phyloP scores from a whole-genome alignment of 2,888 invertebrate species.

The Diarsia mendica region DNA sequence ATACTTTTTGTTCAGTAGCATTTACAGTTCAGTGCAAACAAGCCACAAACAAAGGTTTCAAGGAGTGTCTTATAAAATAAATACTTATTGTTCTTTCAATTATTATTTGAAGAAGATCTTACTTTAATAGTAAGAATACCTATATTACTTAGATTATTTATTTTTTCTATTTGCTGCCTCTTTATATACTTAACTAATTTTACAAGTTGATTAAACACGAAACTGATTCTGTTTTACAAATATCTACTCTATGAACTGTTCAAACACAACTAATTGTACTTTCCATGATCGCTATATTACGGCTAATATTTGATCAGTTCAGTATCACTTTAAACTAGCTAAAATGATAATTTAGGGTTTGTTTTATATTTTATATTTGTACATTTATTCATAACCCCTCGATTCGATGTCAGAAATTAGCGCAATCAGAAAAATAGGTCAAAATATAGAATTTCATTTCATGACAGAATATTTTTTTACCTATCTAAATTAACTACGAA shows the following conservation, averaged over 20 bases:
- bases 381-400: not conserved
- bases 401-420: not conserved
- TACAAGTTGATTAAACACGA: not conserved
- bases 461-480: not conserved
- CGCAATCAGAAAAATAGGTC: conserved; percentile 7
- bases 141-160: not conserved
- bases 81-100: not conserved
- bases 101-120: not conserved
- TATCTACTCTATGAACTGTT: not conserved
- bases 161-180: not conserved
- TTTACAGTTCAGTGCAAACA: conserved; percentile 12
- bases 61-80: conserved; percentile 10
- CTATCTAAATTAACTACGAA: not conserved
- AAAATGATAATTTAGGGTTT: conserved; percentile 23
- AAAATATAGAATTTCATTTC: conserved; percentile 1
- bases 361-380: conserved; percentile 17
- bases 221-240: not conserved
- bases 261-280: not conserved
- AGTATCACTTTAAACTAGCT: conserved; percentile 4
- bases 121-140: not conserved
- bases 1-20: conserved; percentile 8
- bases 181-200: not conserved
- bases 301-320: conserved; percentile 1
- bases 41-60: conserved; percentile 3
- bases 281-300: conserved; percentile 9